Evolutionary conservation across 92 coral and sea anemone species (phyloP), one percentile per base, ranked within the genome.

Genomic region (Ricordea florida): DNA sequence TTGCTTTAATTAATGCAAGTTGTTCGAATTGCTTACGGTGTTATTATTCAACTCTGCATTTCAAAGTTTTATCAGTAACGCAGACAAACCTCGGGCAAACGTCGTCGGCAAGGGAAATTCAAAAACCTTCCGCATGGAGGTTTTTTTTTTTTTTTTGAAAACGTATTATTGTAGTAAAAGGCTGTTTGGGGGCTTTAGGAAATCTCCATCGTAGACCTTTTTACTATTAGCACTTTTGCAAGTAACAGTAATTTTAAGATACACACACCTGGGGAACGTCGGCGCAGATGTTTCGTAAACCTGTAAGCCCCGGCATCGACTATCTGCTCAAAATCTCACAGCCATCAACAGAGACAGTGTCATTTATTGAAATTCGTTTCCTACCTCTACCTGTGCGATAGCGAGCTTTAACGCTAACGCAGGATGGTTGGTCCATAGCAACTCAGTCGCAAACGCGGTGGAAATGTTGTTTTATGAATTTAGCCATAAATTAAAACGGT

Each of bases 401-500:
- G 37, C 41, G 22, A 38, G 43, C 28, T 18, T 13, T 50, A 36
- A 11, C 29, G 26, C 26, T 27, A 38, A 14, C 30, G 30, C 24
- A 2, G 6, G 23, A 43, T 43, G 60, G 45, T 73, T 35, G 49
- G 56, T 44, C 66, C 80, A 45, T 43, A 45, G 80, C 80, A 73
- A 59, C 80, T 73, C 38, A 57, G 56, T 17, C 47, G 44, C 80
- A 45, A 73, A 72, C 57, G 59, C 69, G 42, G 15, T 73, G 80
- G 70, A 73, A 44, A 73, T 73, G 80, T 57, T 73, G 80, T 58
- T 32, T 59, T 58, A 58, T 73, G 80, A 73, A 73, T 87, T 82
- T 76, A 31, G 86, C 81, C 93, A 87, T 90, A 90, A 90, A 90
- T 90, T 90, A 90, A 90, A 90, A 83, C 90, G 93, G 88, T 72